Evolutionary conservation across 2,797 vertebrate genomes (phyloP).

Genomic region (Ctenochaetus hawaiiensis): DNA sequence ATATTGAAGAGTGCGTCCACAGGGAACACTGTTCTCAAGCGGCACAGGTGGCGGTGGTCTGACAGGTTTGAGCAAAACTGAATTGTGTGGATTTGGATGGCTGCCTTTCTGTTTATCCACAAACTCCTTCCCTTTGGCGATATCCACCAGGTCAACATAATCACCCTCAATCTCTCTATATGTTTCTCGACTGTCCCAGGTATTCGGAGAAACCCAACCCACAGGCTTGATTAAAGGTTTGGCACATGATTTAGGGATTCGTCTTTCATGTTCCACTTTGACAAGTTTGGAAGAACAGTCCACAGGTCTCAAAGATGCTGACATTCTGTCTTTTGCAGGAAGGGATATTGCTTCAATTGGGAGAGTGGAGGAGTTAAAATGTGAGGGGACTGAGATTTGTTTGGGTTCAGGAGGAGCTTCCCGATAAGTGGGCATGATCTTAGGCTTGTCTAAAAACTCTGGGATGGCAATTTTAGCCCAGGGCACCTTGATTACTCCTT

Average conservation of each 20-base stretch:
- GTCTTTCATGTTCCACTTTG: slow-evolving; percentile 84
- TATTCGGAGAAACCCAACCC: slow-evolving; percentile 85
- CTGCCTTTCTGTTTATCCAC: slow-evolving; percentile 52
- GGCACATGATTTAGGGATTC: slow-evolving; percentile 58
- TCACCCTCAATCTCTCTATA: slow-evolving; percentile 91
- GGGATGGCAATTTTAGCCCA: slow-evolving; percentile 91
- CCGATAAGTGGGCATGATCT: slow-evolving; percentile 52
- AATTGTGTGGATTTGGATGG: slow-evolving; percentile 49
- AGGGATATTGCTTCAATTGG: slow-evolving; percentile 77
- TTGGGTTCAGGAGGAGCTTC: slow-evolving; percentile 66
- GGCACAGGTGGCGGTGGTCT: slow-evolving; percentile 70
- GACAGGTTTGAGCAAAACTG: slow-evolving; percentile 72
- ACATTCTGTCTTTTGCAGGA: slow-evolving; percentile 75
- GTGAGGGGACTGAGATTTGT: slow-evolving; percentile 44
- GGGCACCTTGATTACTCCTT: slow-evolving; percentile 87
- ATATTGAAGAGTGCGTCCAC: slow-evolving; percentile 49
- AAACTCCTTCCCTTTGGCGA: slow-evolving; percentile 80
- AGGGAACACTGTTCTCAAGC: slow-evolving; percentile 51
- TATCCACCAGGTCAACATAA: slow-evolving; percentile 92
- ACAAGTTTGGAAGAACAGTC: slow-evolving; percentile 82
- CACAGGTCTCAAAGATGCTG: slow-evolving; percentile 75
- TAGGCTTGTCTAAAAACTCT: slow-evolving; percentile 89
- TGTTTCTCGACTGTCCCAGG: slow-evolving; percentile 76
- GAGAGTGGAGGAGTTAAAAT: slow-evolving; percentile 74
- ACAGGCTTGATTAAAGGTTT: slow-evolving; percentile 78